Percentiles rank a stretch among this genome's conserved stretches.
Evolutionary conservation across 2,113 vertebrate genomes (phyloP).

Genomic region (Tangachromis dhanisi): DNA sequence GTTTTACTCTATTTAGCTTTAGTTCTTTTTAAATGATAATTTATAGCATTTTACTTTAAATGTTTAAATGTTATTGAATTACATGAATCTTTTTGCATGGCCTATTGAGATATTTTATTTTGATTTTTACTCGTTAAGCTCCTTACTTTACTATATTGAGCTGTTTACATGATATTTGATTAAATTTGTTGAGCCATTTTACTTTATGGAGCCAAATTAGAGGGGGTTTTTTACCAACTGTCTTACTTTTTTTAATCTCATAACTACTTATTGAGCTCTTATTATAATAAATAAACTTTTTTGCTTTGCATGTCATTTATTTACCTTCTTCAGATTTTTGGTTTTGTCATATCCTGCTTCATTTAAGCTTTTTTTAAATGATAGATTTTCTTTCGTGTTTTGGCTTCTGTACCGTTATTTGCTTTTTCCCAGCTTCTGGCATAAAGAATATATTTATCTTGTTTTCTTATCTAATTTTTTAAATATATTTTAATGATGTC

Average conservation of each 20-base stretch:
- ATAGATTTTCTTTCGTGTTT: background rate
- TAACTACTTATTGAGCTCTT: background rate
- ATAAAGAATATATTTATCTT: background rate
- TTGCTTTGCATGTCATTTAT: background rate
- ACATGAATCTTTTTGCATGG: background rate
- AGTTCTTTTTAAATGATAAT: background rate
- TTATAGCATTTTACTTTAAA: background rate
- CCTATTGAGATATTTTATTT: background rate
- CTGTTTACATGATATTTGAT: background rate
- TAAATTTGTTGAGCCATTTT: background rate
- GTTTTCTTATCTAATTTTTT: background rate
- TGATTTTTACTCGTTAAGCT: background rate
- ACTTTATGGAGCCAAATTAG: background rate
- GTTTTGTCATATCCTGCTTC: background rate
- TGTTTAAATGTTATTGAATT: background rate
- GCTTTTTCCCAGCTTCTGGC: background rate
- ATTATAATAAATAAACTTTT: background rate
- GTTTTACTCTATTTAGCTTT: background rate
- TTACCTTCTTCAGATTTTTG: background rate
- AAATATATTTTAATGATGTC: background rate
- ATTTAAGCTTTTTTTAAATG: accelerated
- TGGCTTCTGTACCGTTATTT: background rate
- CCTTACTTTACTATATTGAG: background rate
- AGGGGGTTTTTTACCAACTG: background rate
- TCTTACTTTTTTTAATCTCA: background rate